Evolutionary conservation across 2,797 vertebrate genomes (phyloP).

Genomic region (Rhinichthys osculus): DNA sequence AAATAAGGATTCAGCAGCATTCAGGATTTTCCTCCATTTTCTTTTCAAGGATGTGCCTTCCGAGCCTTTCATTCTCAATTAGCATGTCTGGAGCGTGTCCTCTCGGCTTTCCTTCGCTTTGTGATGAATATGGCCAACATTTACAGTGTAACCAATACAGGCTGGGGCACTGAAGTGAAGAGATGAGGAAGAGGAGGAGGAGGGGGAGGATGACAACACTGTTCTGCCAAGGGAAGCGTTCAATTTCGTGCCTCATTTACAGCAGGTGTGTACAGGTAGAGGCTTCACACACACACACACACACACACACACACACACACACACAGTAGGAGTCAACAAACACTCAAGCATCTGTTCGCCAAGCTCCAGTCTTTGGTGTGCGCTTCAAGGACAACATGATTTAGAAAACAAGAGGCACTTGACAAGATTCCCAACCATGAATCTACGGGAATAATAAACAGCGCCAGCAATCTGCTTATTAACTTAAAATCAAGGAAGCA

Average conservation of each 20-base stretch:
- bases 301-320: constrained; percentile 30
- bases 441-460: not conserved
- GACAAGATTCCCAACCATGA: constrained; percentile 1
- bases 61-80: constrained; percentile 34
- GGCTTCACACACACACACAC: constrained; percentile 20
- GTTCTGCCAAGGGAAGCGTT: constrained; percentile 56
- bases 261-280: constrained; percentile 55
- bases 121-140: constrained; percentile 51
- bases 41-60: constrained; percentile 34
- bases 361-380: constrained; percentile 44
- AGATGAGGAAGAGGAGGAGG: constrained; percentile 35
- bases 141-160: constrained; percentile 44
- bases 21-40: constrained; percentile 17
- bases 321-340: constrained; percentile 44
- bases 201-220: constrained; percentile 15
- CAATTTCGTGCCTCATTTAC: constrained; percentile 64
- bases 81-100: constrained; percentile 15
- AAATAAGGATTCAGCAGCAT: constrained; percentile 31
- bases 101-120: not conserved
- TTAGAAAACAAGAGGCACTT: constrained; percentile 28
- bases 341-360: constrained; percentile 52
- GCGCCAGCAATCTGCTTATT: not conserved
- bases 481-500: not conserved
- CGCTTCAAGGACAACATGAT: constrained; percentile 55
- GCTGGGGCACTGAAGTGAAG: constrained; percentile 21